A percentile compares a stretch with the other conserved stretches of the same genome.
phyloP scores from a whole-genome alignment of 2,888 invertebrate species.

The Sisyra nigra region DNA sequence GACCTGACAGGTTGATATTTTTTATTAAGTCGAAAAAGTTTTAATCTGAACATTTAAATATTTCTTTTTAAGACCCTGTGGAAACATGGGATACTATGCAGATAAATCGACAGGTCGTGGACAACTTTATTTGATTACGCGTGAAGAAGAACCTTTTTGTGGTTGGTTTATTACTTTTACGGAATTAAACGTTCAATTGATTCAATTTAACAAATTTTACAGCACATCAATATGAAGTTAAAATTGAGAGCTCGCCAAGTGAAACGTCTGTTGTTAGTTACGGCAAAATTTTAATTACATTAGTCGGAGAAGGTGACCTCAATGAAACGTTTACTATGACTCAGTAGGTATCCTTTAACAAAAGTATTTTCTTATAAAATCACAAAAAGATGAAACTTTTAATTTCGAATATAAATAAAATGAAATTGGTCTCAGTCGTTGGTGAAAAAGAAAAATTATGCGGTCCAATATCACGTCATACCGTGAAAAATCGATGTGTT shows the following conservation, averaged over 20 bases:
- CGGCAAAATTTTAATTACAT: conserved; percentile 62
- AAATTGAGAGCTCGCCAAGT: conserved; percentile 58
- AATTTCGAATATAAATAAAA: conserved; percentile 5
- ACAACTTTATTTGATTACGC: conserved; percentile 73
- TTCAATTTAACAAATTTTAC: conserved; percentile 15
- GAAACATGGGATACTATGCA: conserved; percentile 90
- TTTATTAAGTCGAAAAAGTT: background rate
- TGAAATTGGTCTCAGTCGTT: background rate
- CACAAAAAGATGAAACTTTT: conserved; percentile 1
- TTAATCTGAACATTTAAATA: background rate
- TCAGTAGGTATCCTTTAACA: conserved; percentile 36
- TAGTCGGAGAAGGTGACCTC: conserved; percentile 64
- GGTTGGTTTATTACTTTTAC: conserved; percentile 27
- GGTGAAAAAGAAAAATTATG: no score
- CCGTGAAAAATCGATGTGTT: no score
- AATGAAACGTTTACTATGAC: conserved; percentile 84
- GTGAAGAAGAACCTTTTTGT: conserved; percentile 86
- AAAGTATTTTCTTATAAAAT: conserved; percentile 18
- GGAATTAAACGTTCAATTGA: no score
- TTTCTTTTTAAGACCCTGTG: conserved; percentile 37
- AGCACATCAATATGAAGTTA: conserved; percentile 80
- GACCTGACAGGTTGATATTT: conserved; percentile 23
- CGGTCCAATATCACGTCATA: no score
- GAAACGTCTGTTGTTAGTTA: conserved; percentile 51
- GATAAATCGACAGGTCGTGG: conserved; percentile 70